A percentile compares a stretch with the other conserved stretches of the same genome.
Conservation (phyloP, 2,113 vertebrate genomes). For the Leuciscus idus region DNA sequence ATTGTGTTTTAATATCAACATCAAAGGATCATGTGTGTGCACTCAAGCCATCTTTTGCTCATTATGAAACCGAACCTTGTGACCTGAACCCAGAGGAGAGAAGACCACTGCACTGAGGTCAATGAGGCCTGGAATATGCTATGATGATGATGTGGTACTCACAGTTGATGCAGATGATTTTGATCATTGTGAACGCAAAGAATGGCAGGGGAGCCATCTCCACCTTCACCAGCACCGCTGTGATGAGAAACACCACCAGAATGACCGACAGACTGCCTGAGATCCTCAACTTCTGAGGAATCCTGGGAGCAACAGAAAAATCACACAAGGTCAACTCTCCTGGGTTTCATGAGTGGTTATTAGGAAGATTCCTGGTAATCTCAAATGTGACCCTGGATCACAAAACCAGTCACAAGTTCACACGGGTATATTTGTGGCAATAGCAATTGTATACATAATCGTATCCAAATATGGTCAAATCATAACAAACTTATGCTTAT, state of each 20-base stretch:
- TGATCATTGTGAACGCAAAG: conserved; percentile 91
- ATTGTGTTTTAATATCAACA: conserved; percentile 54
- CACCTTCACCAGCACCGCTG: conserved; percentile 86
- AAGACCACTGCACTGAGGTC: conserved; percentile 54
- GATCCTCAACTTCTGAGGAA: conserved; percentile 89
- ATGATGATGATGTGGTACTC: conserved; percentile 69
- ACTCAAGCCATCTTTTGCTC: conserved; percentile 32
- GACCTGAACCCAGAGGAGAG: conserved; percentile 39
- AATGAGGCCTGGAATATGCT: background rate
- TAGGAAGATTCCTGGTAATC: conserved; percentile 49
- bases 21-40: conserved; percentile 56
- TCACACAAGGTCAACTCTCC: background rate
- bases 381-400: background rate
- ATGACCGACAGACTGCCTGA: conserved; percentile 85
- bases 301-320: conserved; percentile 71
- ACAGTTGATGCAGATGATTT: conserved; percentile 96
- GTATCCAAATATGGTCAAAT: too few relatives aligned
- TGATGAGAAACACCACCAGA: conserved; percentile 88
- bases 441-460: too few relatives aligned
- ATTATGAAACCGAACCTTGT: conserved; percentile 45
- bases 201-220: conserved; percentile 80
- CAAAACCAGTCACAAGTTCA: too few relatives aligned
- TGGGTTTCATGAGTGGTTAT: too few relatives aligned
- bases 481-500: too few relatives aligned
- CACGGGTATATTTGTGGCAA: too few relatives aligned